phyloP scores from a whole-genome alignment of 2,888 invertebrate species.

The Tenthredo notha region DNA sequence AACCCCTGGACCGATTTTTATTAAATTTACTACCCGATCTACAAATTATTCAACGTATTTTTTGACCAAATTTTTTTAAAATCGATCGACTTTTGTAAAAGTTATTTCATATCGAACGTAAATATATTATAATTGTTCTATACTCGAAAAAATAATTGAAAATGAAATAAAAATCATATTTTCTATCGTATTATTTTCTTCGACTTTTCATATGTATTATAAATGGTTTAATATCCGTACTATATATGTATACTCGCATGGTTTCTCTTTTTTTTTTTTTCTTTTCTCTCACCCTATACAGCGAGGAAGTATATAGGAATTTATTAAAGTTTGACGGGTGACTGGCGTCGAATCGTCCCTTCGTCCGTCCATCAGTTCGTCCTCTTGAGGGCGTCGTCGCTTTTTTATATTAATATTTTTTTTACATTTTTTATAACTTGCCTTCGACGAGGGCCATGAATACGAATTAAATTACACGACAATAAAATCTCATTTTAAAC shows the following conservation, averaged over 20 bases:
- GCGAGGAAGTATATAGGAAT: conserved; percentile 21
- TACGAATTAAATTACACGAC: conserved; percentile 62
- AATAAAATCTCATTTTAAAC: conserved; percentile 57
- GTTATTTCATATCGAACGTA: neutral
- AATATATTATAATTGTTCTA: neutral
- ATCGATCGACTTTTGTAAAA: neutral
- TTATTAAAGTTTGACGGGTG: conserved; percentile 50
- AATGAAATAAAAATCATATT: neutral
- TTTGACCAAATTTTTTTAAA: neutral
- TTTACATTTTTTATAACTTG: conserved; percentile 24
- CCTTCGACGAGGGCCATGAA: conserved; percentile 53
- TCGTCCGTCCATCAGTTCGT: conserved; percentile 12
- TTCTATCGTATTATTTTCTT: too few relatives aligned
- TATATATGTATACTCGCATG: neutral
- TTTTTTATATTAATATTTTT: neutral
- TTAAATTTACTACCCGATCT: neutral
- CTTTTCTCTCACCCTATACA: neutral
- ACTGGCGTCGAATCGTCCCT: conserved; percentile 38
- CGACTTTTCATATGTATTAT: neutral
- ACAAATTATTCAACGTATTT: neutral
- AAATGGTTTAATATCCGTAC: neutral
- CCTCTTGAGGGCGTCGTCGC: conserved; percentile 30
- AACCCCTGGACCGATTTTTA: neutral
- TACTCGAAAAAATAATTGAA: neutral
- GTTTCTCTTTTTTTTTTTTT: neutral